Conservation (phyloP, 1,140 invertebrate genomes). For the Anastrepha obliqua region DNA sequence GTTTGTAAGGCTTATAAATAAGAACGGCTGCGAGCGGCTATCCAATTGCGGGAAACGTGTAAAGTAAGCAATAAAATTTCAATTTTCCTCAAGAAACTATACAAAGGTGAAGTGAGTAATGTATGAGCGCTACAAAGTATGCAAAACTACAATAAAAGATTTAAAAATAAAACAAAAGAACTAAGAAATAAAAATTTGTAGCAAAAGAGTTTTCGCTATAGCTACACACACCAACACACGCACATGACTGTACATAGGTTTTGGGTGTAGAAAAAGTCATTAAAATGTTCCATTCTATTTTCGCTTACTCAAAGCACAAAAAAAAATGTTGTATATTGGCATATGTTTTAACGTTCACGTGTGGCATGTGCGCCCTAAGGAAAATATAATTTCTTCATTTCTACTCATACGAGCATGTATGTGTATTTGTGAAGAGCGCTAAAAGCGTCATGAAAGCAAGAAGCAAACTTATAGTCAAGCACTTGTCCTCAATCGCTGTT, state of each 20-base stretch:
- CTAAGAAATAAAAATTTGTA: neutral
- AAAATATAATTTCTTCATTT: too few species aligned
- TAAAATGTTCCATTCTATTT: neutral
- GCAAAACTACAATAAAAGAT: neutral
- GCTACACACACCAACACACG: too few species aligned
- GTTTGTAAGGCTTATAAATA: neutral
- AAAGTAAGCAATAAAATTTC: neutral
- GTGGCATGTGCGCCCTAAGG: too few species aligned
- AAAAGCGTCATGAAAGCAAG: neutral
- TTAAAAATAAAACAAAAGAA: neutral
- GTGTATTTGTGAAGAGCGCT: neutral
- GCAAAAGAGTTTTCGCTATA: neutral
- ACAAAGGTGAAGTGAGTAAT: neutral
- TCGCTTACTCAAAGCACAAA: neutral
- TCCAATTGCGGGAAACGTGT: neutral
- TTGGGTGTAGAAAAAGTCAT: neutral
- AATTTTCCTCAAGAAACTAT: neutral
- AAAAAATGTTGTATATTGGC: neutral
- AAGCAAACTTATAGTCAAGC: neutral
- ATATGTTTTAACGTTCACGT: too few species aligned
- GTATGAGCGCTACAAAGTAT: neutral
- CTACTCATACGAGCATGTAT: neutral
- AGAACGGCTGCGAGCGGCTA: neutral
- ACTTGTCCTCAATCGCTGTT: constrained; percentile 40
- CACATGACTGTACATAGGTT: too few species aligned